Conservation (phyloP, 2,888 invertebrate genomes). For the Scelioninae gen. 2 region DNA sequence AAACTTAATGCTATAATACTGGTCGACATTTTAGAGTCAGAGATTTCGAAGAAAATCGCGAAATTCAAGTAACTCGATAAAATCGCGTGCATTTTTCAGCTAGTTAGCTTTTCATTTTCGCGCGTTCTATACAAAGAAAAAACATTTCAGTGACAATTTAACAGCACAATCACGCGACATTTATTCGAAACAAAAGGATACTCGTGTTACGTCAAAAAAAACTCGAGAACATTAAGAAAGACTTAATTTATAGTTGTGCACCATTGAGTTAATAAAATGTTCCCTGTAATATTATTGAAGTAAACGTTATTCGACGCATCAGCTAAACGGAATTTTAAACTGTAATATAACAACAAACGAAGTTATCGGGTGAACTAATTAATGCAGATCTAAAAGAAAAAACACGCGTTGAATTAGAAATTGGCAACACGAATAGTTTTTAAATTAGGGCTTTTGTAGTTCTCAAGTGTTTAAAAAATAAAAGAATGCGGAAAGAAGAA, state of each 20-base stretch:
- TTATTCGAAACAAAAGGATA: conserved; percentile 26
- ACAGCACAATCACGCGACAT: conserved; percentile 10
- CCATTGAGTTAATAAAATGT: conserved; percentile 23
- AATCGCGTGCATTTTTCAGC: neutral
- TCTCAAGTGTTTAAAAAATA: too few relatives aligned
- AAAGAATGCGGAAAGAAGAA: too few relatives aligned
- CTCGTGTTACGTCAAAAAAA: conserved; percentile 20
- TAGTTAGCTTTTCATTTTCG: conserved; percentile 20
- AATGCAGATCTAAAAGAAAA: conserved; percentile 1
- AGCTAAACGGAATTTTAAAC: conserved; percentile 22
- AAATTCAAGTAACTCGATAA: neutral
- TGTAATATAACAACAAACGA: conserved; percentile 28
- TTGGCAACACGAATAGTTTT: conserved; percentile 16
- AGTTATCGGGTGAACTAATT: conserved; percentile 16
- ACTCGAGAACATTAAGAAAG: conserved; percentile 24
- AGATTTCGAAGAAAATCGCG: neutral
- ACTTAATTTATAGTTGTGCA: conserved; percentile 24
- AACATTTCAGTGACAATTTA: neutral
- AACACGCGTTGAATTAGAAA: conserved; percentile 8
- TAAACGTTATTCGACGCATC: conserved; percentile 15
- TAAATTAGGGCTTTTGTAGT: conserved; percentile 1
- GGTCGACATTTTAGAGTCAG: conserved; percentile 8
- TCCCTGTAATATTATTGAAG: conserved; percentile 11
- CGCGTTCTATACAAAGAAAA: conserved; percentile 1
- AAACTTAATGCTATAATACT: conserved; percentile 7